Base-by-base conservation (phyloP, 2,797 vertebrate genomes). In the Philypnodon macrostomus region DNA sequence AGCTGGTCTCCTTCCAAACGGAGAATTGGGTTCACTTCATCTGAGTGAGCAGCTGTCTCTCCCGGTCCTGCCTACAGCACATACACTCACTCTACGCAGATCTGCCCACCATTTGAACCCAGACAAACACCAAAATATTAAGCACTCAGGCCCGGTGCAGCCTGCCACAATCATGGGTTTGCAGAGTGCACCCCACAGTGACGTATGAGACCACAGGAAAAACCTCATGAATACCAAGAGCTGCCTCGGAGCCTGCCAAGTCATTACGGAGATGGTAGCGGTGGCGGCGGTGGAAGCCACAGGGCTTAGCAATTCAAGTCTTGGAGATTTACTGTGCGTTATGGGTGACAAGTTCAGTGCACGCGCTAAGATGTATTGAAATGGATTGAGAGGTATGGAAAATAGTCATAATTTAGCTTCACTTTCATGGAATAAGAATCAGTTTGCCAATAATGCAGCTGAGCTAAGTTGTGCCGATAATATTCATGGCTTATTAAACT, bases 1-100 rank as follows among this genome's bases (percentile, higher is more conserved):
- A 83, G 84, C 81, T 87, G 83, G 79, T 85, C 64, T 79, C 75
- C 61, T 61, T 85, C 84, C 80, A 84, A 84, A 83, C 75, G 63
- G 49, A 76, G 72, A 67, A 86, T 81, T 79, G 70, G 63, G 68
- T 78, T 87, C 85, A 89, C 78, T 57, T 87, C 87, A 87, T 65
- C 36, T 32, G 58, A 73, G 73, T 24, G 63, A 80, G 77, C 84
- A 88, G 85, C 83, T 87, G 84, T 65, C 71, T 60, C 70, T 58
- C 45, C 67, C 67, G 75, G 69, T 73, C 50, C 49, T 57, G 47
- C 68, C 69, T 33, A 37, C 53, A 79, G 76, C 62, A 45, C 13
- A 2, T 14, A 4, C 42, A 7, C 35, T 42, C 56, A 44, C 50
- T 46, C 53, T 56, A 45, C 9, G 58, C 45, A 16, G 52, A 66